Evolutionary conservation across 1,140 invertebrate genomes (phyloP), one percentile per base, ranked within the genome.

Genomic region (Thaumetopoea pityocampa): DNA sequence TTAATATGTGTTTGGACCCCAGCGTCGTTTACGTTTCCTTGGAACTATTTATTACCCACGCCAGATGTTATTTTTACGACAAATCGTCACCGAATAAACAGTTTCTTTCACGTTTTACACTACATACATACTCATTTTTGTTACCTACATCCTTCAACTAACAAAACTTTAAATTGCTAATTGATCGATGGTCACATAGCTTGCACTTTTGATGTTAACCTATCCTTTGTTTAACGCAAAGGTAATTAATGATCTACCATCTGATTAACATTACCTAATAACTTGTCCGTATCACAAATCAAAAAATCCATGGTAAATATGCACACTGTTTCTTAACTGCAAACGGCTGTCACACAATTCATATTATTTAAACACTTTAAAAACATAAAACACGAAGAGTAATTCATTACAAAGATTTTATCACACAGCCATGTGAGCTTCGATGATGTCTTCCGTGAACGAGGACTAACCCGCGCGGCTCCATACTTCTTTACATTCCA

Each of bases 401-500:
- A 38, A 37, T 23, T 9, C 20, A n/a, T 23, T 33, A 37, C 30
- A 36, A 54, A 44, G 41, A 37, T 47, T 43, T 36, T 30, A 23
- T 57, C 51, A 69, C 67, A 53, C 44, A n/a, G n/a, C n/a, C n/a
- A 41, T 52, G 43, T 42, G 35, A 50, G 27, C 27, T 33, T 41
- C 43, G 53, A 44, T 46, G 44, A 41, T 58, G 29, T 33, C 48
- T 59, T 53, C 48, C 53, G 43, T 53, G 60, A 46, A 43, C 51
- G 79, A 38, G 48, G 76, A 41, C 55, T 71, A 66, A 70, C 83
- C 77, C 68, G 77, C 81, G 86, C 80, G 72, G 91, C 93, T 94
- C 93, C 93, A 96, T 95, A 96, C 93, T 96, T 96, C 94, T 95
- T 95, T 96, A 96, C 94, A 96, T 96, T 96, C 94, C 94, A 96